Evolutionary conservation across 2,888 invertebrate species (phyloP).

Genomic region (Lamproptera curius): DNA sequence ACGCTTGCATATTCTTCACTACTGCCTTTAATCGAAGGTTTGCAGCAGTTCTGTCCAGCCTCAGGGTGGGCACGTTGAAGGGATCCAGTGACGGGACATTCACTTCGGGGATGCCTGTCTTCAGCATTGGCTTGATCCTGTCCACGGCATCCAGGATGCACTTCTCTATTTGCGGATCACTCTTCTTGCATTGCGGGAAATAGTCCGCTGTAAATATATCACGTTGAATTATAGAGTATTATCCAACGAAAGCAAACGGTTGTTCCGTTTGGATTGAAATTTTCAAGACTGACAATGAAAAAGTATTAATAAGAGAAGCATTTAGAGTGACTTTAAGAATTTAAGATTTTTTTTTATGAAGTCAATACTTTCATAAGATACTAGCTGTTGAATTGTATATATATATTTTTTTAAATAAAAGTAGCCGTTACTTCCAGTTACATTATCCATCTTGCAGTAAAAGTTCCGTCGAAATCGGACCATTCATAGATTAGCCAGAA

Average conservation of each 20-base stretch:
- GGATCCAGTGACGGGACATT: slow-evolving; percentile 84
- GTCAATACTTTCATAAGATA: neutral
- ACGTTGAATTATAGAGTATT: neutral
- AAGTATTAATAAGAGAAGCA: too few species aligned
- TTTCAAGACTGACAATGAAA: too few species aligned
- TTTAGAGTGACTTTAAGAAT: too few species aligned
- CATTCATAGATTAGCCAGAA: too few species aligned
- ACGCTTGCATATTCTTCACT: slow-evolving; percentile 80
- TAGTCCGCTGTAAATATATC: slow-evolving; percentile 70
- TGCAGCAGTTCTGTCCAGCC: slow-evolving; percentile 82
- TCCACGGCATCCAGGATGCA: slow-evolving; percentile 81
- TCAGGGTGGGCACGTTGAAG: slow-evolving; percentile 81
- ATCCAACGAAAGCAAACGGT: neutral
- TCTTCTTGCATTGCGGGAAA: slow-evolving; percentile 80
- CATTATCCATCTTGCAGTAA: too few species aligned
- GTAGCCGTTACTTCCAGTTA: too few species aligned
- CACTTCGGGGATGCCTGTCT: slow-evolving; percentile 81
- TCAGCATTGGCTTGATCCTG: slow-evolving; percentile 73
- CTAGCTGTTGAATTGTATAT: neutral
- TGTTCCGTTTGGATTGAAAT: neutral
- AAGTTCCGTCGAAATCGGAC: too few species aligned
- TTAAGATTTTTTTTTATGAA: neutral
- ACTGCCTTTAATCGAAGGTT: slow-evolving; percentile 83
- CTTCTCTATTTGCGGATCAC: slow-evolving; percentile 79
- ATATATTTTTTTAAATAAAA: neutral